These are phyloP conservation scores for Adrianichthys oophorus DNA, from an alignment of 2,797 vertebrate genomes.

Conservation along the genomic window DNA sequence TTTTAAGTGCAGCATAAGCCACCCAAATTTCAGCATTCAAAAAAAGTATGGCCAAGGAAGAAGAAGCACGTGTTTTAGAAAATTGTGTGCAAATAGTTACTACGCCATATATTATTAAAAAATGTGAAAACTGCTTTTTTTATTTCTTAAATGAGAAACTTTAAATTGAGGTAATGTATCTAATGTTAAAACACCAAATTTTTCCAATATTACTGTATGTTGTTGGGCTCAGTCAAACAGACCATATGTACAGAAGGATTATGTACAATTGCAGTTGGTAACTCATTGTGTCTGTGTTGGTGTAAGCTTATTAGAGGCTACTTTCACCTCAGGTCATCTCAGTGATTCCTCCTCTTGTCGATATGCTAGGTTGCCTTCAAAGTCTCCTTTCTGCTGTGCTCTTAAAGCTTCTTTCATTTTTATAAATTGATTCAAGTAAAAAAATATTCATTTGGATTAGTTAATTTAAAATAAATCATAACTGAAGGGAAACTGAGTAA, in stretches of 20 bases:
- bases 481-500: too few relatives aligned
- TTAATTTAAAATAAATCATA: too few relatives aligned
- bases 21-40: too few relatives aligned
- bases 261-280: slow-evolving; percentile 30
- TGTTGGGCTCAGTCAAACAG: slow-evolving; percentile 9
- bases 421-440: not conserved
- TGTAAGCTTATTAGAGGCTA: slow-evolving; percentile 54
- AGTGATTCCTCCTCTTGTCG: slow-evolving; percentile 18
- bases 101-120: not conserved
- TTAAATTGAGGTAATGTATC: not conserved
- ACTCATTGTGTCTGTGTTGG: slow-evolving; percentile 40
- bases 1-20: too few relatives aligned
- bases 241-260: slow-evolving; percentile 41
- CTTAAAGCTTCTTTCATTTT: too few relatives aligned
- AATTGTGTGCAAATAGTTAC: too few relatives aligned
- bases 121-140: not conserved
- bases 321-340: slow-evolving; percentile 56
- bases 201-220: slow-evolving; percentile 1
- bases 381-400: not conserved
- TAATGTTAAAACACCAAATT: not conserved
- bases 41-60: too few relatives aligned
- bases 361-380: slow-evolving; percentile 14
- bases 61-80: too few relatives aligned
- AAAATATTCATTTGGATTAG: not conserved
- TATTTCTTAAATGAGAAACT: not conserved